Base-by-base conservation (phyloP, 2,113 vertebrate species). In the Kryptolebias marmoratus region DNA sequence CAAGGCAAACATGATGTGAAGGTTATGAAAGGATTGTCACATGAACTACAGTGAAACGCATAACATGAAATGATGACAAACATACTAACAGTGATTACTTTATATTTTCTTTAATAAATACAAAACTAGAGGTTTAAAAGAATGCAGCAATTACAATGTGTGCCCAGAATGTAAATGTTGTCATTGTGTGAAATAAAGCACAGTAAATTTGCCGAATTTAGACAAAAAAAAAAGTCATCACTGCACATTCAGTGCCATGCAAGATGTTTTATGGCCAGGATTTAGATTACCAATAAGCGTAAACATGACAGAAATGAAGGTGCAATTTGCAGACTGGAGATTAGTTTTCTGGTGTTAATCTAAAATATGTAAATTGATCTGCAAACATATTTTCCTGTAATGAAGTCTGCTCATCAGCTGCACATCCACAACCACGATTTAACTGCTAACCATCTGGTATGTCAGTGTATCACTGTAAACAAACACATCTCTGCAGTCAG, bases 1-100 rank as follows among this genome's bases (percentile, higher is more conserved):
- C 44, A 59, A 59, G 36, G 58, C 16, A 39, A 50, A 1, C 32
- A 42, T 55, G 31, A 61, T 32, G 55, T 79, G 18, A 69, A 63
- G 14, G 32, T 64, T 61, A 78, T 71, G 66, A 36, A 70, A 75
- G 4, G 82, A 91, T 88, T 90, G 83, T 91, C 88, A 87, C 68
- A 77, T 61, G 71, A 58, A 83, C 32, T 73, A 86, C 58, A 65
- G 73, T 75, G 72, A 84, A 61, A 64, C 13, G 56, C 77, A 66
- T 16, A 39, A 68, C 22, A 42, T 30, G 56, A 73, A 50, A 47
- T 69, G n/a, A 63, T 75, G 42, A 39, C 14, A 71, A 27, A 61
- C 5, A 55, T 73, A 69, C 44, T 44, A 48, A 56, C n/a, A 63
- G 27, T 65, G 61, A 53, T 67, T 57, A 56, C 22, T 64, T 75